Conservation (phyloP, 1,140 invertebrate genomes). For the Dolichoris vasculosae region DNA sequence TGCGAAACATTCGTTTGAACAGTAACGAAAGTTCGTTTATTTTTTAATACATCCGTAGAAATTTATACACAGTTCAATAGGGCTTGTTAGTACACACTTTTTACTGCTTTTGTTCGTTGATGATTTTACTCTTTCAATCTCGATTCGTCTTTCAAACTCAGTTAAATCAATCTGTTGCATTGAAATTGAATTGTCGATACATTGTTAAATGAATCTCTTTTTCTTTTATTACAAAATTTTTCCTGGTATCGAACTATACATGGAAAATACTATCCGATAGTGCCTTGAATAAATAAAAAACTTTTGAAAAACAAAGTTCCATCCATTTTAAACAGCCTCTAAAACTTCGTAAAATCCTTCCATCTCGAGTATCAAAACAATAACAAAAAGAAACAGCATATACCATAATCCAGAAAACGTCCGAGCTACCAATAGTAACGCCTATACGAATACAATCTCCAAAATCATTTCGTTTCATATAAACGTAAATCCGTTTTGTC, state of each 20-base stretch:
- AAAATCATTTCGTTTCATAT: background rate
- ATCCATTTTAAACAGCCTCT: background rate
- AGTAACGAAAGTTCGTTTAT: background rate
- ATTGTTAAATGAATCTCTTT: no score
- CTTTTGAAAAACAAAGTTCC: background rate
- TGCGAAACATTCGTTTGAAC: background rate
- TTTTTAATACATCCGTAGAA: background rate
- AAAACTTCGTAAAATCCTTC: constrained; percentile 2
- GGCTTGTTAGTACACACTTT: no score
- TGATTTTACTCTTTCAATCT: no score
- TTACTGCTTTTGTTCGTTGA: no score
- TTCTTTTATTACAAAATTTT: background rate
- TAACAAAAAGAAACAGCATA: background rate
- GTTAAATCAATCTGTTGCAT: no score
- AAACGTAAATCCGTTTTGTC: background rate
- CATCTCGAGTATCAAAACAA: background rate
- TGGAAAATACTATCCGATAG: background rate
- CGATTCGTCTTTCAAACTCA: no score
- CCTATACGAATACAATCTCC: background rate
- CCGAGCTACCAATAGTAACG: background rate
- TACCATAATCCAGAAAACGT: background rate
- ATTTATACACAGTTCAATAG: background rate
- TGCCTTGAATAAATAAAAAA: background rate
- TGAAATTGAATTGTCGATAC: no score
- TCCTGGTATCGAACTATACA: background rate